Conservation (phyloP, 2,113 vertebrate genomes). For the Halcyon senegalensis region DNA sequence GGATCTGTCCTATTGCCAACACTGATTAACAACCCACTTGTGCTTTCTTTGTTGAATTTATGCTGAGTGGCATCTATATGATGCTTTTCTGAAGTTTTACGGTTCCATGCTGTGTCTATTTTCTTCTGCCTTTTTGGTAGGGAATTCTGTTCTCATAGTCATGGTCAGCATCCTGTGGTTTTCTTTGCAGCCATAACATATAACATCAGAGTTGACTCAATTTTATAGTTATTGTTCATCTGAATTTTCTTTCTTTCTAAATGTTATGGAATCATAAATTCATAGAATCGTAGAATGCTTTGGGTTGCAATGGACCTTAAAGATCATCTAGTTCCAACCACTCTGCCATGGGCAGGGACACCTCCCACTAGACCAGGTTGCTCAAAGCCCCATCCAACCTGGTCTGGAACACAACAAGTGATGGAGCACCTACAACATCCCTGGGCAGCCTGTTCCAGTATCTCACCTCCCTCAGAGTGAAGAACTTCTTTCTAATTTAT, state of each 20-base stretch:
- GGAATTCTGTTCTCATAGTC: background rate
- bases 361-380: no score
- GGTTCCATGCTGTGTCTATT: background rate
- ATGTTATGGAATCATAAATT: background rate
- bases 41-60: background rate
- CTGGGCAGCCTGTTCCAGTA: no score
- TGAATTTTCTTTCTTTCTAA: background rate
- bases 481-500: no score
- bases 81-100: background rate
- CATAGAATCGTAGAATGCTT: no score
- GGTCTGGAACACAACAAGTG: no score
- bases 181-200: background rate
- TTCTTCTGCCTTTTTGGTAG: background rate
- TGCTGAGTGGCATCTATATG: background rate
- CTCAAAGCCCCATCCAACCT: no score
- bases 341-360: no score
- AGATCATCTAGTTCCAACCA: no score
- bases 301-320: no score
- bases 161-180: fast-evolving
- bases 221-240: background rate
- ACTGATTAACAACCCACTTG: background rate
- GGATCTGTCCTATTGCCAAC: background rate
- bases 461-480: no score
- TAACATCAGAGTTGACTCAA: background rate
- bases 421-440: no score